These are phyloP conservation scores for Ferrisia virgata DNA, from an alignment of 2,888 invertebrate genomes.

Conservation along the genomic window DNA sequence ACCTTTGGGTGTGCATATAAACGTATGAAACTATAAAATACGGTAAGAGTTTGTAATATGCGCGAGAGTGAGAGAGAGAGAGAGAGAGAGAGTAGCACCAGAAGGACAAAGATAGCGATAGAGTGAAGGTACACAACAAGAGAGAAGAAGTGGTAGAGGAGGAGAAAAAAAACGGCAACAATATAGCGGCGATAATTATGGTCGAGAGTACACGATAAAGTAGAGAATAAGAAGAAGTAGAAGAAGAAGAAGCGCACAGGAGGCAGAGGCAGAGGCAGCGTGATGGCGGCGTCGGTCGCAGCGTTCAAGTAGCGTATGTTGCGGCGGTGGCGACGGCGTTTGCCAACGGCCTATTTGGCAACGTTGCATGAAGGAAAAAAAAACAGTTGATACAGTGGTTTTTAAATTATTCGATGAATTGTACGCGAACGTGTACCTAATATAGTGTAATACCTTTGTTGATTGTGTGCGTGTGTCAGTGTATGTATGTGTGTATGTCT, in stretches of 20 bases:
- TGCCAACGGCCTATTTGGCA: slow-evolving; percentile 36
- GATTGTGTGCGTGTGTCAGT: neutral
- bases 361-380: slow-evolving; percentile 24
- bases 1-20: no score
- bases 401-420: slow-evolving; percentile 9
- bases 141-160: neutral
- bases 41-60: no score
- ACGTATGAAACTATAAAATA: no score
- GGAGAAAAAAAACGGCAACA: slow-evolving; percentile 14
- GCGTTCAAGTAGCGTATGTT: neutral
- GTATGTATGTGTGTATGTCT: neutral
- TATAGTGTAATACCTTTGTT: neutral
- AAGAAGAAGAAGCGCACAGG: neutral
- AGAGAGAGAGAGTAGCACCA: no score
- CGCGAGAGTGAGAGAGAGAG: no score
- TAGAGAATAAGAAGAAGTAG: neutral
- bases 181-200: slow-evolving; percentile 40
- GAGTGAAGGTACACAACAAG: no score
- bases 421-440: neutral
- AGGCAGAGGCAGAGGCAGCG: neutral
- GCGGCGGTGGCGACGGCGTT: neutral
- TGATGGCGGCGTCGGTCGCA: neutral
- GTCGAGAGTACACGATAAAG: slow-evolving; percentile 7
- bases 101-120: no score
- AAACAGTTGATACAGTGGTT: slow-evolving; percentile 40